A percentile compares a stretch with the other conserved stretches of the same genome.
These are phyloP conservation scores for Amphiprion percula DNA, from an alignment of 2,113 vertebrate genomes.

Conservation along the genomic window DNA sequence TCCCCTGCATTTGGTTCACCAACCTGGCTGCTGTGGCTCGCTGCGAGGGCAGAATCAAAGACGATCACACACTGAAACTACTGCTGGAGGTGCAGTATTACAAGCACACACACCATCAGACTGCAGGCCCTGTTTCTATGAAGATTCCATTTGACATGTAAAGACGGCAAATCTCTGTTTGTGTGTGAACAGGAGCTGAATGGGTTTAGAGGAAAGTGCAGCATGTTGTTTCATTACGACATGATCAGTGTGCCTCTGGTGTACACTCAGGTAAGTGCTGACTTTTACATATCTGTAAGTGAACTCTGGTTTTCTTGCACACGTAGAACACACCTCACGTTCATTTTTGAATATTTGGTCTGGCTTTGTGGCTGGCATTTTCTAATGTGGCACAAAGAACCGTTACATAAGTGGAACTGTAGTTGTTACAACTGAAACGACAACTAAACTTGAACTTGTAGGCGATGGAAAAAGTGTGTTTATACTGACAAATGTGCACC, in stretches of 20 bases:
- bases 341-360: no score
- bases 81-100: slow-evolving; percentile 87
- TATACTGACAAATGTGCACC: background rate
- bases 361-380: no score
- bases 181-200: slow-evolving; percentile 87
- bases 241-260: slow-evolving; percentile 94
- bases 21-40: slow-evolving; percentile 90
- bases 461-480: background rate
- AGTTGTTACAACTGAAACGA: slow-evolving; percentile 8
- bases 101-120: background rate
- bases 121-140: background rate
- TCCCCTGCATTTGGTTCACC: slow-evolving; percentile 94
- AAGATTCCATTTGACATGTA: background rate
- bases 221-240: slow-evolving; percentile 94
- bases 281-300: fast-evolving
- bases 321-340: no score
- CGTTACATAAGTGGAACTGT: no score
- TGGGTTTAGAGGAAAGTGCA: slow-evolving; percentile 89
- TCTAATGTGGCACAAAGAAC: no score
- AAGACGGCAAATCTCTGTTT: slow-evolving; percentile 23
- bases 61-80: slow-evolving; percentile 91
- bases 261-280: slow-evolving; percentile 89
- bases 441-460: background rate
- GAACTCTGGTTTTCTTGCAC: background rate
- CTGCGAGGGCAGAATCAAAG: slow-evolving; percentile 90